phyloP scores from a whole-genome alignment of 1,140 invertebrate species.

The Bilobella aurantiaca region DNA sequence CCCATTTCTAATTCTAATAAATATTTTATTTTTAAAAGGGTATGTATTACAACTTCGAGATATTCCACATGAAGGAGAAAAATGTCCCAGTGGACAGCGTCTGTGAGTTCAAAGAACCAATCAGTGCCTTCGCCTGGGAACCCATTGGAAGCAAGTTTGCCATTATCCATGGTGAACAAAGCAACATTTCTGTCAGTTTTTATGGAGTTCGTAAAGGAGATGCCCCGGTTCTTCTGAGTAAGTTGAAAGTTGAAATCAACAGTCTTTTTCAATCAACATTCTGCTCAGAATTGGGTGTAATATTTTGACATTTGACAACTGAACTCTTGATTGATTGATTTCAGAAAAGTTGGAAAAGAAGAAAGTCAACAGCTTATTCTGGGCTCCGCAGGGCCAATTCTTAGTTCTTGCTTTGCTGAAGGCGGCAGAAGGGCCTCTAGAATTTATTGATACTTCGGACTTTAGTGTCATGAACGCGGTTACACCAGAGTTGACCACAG shows the following conservation, averaged over 20 bases:
- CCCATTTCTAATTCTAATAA: constrained; percentile 9
- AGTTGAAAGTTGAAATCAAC: constrained; percentile 39
- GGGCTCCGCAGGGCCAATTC: constrained; percentile 92
- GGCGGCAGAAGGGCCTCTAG: constrained; percentile 75
- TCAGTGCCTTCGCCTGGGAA: constrained; percentile 97
- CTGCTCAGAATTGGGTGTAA: not conserved
- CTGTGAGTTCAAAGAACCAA: constrained; percentile 78
- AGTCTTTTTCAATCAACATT: no score
- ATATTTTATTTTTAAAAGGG: constrained; percentile 53
- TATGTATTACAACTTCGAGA: constrained; percentile 98
- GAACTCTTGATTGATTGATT: constrained; percentile 25
- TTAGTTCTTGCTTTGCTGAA: constrained; percentile 79
- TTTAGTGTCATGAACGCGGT: constrained; percentile 85
- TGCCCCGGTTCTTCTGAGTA: constrained; percentile 70
- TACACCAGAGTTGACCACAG: constrained; percentile 88
- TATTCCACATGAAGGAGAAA: constrained; percentile 96
- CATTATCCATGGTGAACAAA: constrained; percentile 86
- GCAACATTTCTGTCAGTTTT: constrained; percentile 81
- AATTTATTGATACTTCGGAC: constrained; percentile 91
- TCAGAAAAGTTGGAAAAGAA: constrained; percentile 78
- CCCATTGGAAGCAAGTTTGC: constrained; percentile 91
- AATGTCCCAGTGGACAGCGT: constrained; percentile 95
- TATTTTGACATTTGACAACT: constrained; percentile 9
- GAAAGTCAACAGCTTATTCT: constrained; percentile 87
- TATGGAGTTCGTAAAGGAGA: constrained; percentile 82